Evolutionary conservation across 2,888 invertebrate genomes (phyloP).

Genomic region (Cosmopolites sordidus): DNA sequence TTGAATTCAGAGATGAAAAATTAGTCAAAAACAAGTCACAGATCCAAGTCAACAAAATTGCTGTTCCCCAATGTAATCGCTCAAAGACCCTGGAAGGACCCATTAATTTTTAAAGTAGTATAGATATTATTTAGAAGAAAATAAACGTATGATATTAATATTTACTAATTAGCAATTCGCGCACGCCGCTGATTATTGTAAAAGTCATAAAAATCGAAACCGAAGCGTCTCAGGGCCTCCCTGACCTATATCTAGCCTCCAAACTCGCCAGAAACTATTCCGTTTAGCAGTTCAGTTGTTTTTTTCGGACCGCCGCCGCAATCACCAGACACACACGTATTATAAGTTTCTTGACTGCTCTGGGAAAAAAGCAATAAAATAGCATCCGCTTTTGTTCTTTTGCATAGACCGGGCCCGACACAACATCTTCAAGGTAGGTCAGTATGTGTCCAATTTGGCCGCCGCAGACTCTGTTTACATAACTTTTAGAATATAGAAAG

Average conservation of each 20-base stretch:
- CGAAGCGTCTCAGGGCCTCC: conserved; percentile 25
- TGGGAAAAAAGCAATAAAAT: conserved; percentile 4
- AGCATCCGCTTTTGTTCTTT: conserved; percentile 17
- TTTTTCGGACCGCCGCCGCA: neutral
- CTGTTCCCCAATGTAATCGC: too few species aligned
- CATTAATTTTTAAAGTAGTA: too few species aligned
- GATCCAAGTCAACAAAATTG: too few species aligned
- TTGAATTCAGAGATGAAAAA: too few species aligned
- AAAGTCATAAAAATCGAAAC: neutral
- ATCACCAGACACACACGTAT: conserved; percentile 3
- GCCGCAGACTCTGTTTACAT: conserved; percentile 12
- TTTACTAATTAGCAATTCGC: too few species aligned
- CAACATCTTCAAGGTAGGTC: conserved; percentile 22
- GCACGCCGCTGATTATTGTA: neutral
- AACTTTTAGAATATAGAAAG: conserved; percentile 9
- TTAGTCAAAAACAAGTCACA: too few species aligned
- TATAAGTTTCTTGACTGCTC: conserved; percentile 11
- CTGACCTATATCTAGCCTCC: conserved; percentile 13
- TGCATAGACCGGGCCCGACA: conserved; percentile 9
- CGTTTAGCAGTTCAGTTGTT: neutral
- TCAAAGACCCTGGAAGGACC: too few species aligned
- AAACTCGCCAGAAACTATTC: too few species aligned
- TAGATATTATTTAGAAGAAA: too few species aligned
- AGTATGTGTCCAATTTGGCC: conserved; percentile 16
- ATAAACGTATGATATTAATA: too few species aligned